phyloP scores from a whole-genome alignment of 2,888 invertebrate genomes.

The Lobophora halterata region DNA sequence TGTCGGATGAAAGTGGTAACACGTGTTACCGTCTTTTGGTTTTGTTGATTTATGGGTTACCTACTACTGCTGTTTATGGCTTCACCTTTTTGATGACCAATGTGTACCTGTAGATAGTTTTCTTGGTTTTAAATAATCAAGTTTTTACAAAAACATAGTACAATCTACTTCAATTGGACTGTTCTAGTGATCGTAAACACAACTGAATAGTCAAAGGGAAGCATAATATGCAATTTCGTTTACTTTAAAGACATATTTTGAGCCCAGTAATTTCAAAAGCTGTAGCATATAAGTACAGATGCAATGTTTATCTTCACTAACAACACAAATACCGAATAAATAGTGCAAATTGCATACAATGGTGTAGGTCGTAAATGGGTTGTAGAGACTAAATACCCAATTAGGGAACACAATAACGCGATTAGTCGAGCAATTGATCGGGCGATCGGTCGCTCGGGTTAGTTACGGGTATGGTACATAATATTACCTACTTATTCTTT shows the following conservation, averaged over 20 bases:
- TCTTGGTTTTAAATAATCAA: neutral
- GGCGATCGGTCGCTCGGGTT: conserved; percentile 30
- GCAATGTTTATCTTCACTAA: too few relatives aligned
- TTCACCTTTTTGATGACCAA: conserved; percentile 7
- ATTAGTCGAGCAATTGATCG: conserved; percentile 28
- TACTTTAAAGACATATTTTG: too few relatives aligned
- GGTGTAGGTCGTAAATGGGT: conserved; percentile 1
- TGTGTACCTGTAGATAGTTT: neutral
- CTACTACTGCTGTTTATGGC: conserved; percentile 17
- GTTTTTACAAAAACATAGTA: too few relatives aligned
- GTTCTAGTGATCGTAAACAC: too few relatives aligned
- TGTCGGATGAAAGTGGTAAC: conserved; percentile 53
- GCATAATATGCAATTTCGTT: too few relatives aligned
- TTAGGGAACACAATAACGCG: conserved; percentile 18
- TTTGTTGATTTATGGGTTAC: conserved; percentile 22
- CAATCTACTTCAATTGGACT: conserved; percentile 5
- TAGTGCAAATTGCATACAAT: conserved; percentile 24
- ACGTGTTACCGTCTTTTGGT: conserved; percentile 26
- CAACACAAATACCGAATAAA: conserved; percentile 11
- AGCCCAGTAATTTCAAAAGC: too few relatives aligned
- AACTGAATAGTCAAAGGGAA: too few relatives aligned
- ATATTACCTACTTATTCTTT: too few relatives aligned
- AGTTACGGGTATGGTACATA: too few relatives aligned
- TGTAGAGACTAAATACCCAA: conserved; percentile 17
- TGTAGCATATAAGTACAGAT: too few relatives aligned